phyloP scores from a whole-genome alignment of 2,888 invertebrate species.

The Tinea pellionella region DNA sequence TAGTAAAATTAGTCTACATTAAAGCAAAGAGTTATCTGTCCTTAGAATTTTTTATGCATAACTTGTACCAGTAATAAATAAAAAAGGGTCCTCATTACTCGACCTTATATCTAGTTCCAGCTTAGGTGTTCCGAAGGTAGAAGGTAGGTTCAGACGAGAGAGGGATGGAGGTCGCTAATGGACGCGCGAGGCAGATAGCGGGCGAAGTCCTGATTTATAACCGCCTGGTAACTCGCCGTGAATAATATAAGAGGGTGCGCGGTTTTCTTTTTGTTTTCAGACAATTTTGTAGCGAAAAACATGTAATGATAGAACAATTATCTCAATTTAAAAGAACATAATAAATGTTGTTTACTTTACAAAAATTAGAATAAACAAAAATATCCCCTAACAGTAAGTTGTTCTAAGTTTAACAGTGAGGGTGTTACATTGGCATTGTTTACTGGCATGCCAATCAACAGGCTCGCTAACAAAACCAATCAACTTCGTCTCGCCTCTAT shows the following conservation, averaged over 20 bases:
- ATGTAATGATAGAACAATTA: not conserved
- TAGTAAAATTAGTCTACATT: too few species aligned
- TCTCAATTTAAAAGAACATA: not conserved
- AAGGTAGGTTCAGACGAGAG: not conserved
- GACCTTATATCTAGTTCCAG: constrained; percentile 12
- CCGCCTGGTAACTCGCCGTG: constrained; percentile 48
- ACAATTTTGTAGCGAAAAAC: not conserved
- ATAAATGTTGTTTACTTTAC: not conserved
- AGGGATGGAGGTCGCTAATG: constrained; percentile 41
- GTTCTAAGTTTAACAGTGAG: constrained; percentile 6
- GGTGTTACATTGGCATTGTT: constrained; percentile 17
- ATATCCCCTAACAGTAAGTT: constrained; percentile 4
- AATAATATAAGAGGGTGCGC: constrained; percentile 41
- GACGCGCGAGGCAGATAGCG: constrained; percentile 41
- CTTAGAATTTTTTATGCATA: constrained; percentile 7
- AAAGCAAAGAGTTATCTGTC: too few species aligned
- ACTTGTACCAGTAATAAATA: constrained; percentile 11
- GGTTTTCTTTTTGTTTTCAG: constrained; percentile 3
- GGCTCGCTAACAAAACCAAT: constrained; percentile 63
- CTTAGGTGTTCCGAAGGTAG: constrained; percentile 10
- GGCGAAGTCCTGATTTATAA: constrained; percentile 53
- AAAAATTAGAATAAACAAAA: constrained; percentile 2
- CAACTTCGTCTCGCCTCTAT: constrained; percentile 69
- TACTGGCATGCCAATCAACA: constrained; percentile 25
- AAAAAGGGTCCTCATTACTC: not conserved